Conservation (phyloP, 2,888 invertebrate genomes). For the Rhagonycha fulva region DNA sequence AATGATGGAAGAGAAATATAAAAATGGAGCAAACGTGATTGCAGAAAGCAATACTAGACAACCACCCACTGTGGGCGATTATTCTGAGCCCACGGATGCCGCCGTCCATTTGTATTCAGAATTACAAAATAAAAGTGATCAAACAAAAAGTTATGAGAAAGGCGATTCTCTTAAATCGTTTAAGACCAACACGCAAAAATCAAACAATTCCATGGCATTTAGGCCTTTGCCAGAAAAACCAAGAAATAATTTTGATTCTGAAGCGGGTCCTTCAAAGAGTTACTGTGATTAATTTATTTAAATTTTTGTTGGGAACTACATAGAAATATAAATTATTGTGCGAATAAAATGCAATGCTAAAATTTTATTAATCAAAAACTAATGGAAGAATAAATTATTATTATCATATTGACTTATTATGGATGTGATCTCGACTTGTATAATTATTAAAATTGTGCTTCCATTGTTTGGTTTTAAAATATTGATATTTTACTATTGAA, state of each 20-base stretch:
- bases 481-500: background rate
- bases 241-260: conserved; percentile 36
- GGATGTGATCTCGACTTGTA: conserved; percentile 11
- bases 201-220: conserved; percentile 62
- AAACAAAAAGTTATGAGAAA: conserved; percentile 29
- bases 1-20: conserved; percentile 63
- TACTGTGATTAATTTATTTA: conserved; percentile 4
- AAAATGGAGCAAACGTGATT: conserved; percentile 42
- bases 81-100: conserved; percentile 61
- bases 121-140: conserved; percentile 52
- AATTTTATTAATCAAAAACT: background rate
- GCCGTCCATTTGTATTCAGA: conserved; percentile 62
- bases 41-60: conserved; percentile 32
- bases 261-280: conserved; percentile 36
- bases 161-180: conserved; percentile 36
- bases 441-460: background rate
- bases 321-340: conserved; percentile 8
- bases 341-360: background rate
- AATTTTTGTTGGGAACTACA: background rate
- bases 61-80: conserved; percentile 57
- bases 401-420: background rate
- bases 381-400: background rate
- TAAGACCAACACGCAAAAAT: conserved; percentile 26
- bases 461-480: conserved; percentile 1
- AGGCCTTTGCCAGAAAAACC: conserved; percentile 73